Evolutionary conservation across 2,888 invertebrate genomes (phyloP), one percentile per base, ranked within the genome.

Genomic region (Bellardia bayeri): DNA sequence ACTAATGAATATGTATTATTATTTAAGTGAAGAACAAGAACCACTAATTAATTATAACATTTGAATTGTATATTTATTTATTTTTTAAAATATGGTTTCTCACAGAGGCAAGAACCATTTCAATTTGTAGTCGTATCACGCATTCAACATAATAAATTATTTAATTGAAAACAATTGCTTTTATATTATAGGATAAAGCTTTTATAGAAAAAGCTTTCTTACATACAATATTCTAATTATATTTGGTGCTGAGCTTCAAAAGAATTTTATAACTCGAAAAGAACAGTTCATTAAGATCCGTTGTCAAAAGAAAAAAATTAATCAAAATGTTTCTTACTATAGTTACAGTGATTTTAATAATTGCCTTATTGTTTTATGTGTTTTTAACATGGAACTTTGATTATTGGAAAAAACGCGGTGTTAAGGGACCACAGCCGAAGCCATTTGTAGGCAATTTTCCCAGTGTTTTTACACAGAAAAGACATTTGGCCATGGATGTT

Each of bases 341-440:
- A 14, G 11, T 85, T 9, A 9, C 58, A 6, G 61, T 72, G 30
- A n/a, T 76, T 40, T 40, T 56, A 30, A 66, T 33, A 11, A 14
- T 82, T 13, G 66, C 45, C 6, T 6, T 76, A 33, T 37, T 90
- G 69, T 81, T 90, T 82, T 94, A 90, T 88, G 56, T 85, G 0
- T 91, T 91, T 49, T 82, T 93, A 54, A 91, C 89, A 9, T 93
- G 92, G 90, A 92, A 92, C 51, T 93, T 91, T 66, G 87, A 90
- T 40, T 93, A 92, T 86, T 94, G 94, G 94, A 91, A 91, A 42
- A 91, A 91, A 58, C 91, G 91, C 0, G 91, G 91, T 0, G 91
- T 94, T 1, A 91, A 91, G 0, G 93, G 93, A 13, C 94, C 94
- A 0, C 88, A 89, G 71, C 94, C 94, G 0, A 83, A 72, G 5